These are phyloP conservation scores for Standfussiana lucernea DNA, from an alignment of 2,888 invertebrate genomes.

Conservation along the genomic window DNA sequence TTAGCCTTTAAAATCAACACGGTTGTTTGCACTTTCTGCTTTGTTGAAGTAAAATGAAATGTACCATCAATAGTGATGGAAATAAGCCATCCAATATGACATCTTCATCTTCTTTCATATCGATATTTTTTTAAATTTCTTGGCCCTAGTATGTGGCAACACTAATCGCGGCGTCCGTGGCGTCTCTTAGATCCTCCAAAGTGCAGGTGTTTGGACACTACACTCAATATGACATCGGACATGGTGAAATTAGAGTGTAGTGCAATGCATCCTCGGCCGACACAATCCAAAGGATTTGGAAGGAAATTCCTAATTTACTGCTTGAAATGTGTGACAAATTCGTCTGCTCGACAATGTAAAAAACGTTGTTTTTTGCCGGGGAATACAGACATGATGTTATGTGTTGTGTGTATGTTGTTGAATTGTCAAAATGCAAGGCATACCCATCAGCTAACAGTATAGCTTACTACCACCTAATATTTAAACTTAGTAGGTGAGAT, in stretches of 20 bases:
- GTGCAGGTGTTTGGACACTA: no score
- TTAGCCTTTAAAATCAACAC: not conserved
- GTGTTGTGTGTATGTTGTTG: not conserved
- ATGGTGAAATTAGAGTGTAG: not conserved
- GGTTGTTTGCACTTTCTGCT: not conserved
- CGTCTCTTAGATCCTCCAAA: no score
- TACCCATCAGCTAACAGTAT: not conserved
- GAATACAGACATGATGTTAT: not conserved
- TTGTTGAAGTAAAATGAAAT: not conserved
- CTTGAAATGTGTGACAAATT: not conserved
- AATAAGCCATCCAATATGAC: not conserved
- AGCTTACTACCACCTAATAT: not conserved
- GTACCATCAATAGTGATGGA: not conserved
- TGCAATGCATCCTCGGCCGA: not conserved
- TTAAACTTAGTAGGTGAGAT: not conserved
- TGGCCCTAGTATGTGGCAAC: no score
- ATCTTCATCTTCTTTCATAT: no score
- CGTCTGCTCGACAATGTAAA: not conserved
- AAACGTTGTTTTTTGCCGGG: not conserved
- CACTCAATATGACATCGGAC: not conserved
- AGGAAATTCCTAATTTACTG: not conserved
- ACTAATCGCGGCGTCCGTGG: no score
- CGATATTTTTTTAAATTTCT: no score
- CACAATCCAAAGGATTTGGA: not conserved
- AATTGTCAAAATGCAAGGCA: not conserved